Percentiles rank a stretch among this genome's conserved stretches.
Conservation (phyloP, 2,113 vertebrate genomes). For the Hymenochirus boettgeri region DNA sequence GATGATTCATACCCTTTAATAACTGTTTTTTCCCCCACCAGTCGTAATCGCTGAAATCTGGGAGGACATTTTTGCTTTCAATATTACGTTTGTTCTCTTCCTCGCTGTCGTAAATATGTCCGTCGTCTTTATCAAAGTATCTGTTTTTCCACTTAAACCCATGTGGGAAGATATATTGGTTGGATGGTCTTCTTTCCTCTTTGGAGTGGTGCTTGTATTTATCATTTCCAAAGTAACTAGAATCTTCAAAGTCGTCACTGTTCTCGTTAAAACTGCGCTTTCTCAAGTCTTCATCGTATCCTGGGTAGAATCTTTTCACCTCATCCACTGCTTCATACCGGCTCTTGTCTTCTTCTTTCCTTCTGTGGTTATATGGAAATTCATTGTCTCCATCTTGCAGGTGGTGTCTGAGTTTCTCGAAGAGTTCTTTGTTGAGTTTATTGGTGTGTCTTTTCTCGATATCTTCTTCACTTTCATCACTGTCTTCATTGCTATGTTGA, state of each 20-base stretch:
- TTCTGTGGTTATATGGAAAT: slow-evolving; percentile 39
- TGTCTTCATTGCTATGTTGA: slow-evolving; percentile 26
- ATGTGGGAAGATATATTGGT: slow-evolving; percentile 63
- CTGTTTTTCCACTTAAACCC: slow-evolving; percentile 71
- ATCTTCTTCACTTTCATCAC: slow-evolving; percentile 32
- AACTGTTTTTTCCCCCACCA: slow-evolving; percentile 66
- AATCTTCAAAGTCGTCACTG: slow-evolving; percentile 45
- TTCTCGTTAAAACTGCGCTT: slow-evolving; percentile 28
- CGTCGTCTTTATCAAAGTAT: slow-evolving; percentile 51
- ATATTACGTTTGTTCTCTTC: slow-evolving; percentile 49
- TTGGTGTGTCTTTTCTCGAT: slow-evolving; percentile 6
- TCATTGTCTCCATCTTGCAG: slow-evolving; percentile 39
- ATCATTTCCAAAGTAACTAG: slow-evolving; percentile 40
- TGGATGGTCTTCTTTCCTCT: slow-evolving; percentile 58
- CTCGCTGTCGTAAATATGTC: slow-evolving; percentile 49
- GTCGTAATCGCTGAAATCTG: slow-evolving; percentile 59
- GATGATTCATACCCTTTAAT: slow-evolving; percentile 53
- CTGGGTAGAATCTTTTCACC: slow-evolving; percentile 46
- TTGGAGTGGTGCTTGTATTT: slow-evolving; percentile 36
- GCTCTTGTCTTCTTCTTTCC: slow-evolving; percentile 42
- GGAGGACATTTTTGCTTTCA: slow-evolving; percentile 53
- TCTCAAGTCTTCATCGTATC: slow-evolving; percentile 42
- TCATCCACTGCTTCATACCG: slow-evolving; percentile 44
- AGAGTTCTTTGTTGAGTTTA: slow-evolving; percentile 46
- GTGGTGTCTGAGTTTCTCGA: slow-evolving; percentile 3